phyloP scores from a whole-genome alignment of 1,140 invertebrate genomes.

The Lerema accius region DNA sequence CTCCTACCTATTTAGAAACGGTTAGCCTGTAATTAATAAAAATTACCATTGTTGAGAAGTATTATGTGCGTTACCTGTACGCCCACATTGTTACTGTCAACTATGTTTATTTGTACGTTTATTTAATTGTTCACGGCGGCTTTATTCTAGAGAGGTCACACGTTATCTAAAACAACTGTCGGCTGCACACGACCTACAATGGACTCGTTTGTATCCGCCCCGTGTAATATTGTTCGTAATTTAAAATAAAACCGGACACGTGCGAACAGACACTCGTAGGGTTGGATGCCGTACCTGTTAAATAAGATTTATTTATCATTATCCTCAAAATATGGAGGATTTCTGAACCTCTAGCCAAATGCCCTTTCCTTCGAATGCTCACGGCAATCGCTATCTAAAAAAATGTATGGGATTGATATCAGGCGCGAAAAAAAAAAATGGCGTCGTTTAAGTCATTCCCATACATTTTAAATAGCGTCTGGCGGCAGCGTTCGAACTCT shows the following conservation, averaged over 20 bases:
- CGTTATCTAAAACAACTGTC: constrained; percentile 80
- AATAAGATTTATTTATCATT: too few species aligned
- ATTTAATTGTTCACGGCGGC: constrained; percentile 62
- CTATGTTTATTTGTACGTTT: too few species aligned
- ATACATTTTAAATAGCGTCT: too few species aligned
- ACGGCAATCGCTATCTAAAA: too few species aligned
- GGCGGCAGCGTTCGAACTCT: too few species aligned
- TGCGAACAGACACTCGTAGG: not conserved
- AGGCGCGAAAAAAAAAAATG: too few species aligned
- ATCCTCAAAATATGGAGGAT: too few species aligned
- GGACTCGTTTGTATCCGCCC: constrained; percentile 73
- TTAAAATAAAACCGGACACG: constrained; percentile 52
- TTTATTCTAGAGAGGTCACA: constrained; percentile 76
- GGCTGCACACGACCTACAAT: constrained; percentile 74
- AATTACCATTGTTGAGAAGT: constrained; percentile 37
- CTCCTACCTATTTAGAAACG: not conserved
- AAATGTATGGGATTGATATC: too few species aligned
- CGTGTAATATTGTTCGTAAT: constrained; percentile 79
- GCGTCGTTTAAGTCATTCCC: too few species aligned
- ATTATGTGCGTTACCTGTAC: constrained; percentile 26
- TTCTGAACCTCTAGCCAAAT: too few species aligned
- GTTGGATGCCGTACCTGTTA: too few species aligned
- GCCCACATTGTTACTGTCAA: constrained; percentile 51
- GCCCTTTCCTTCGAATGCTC: too few species aligned
- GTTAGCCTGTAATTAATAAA: not conserved